Percentiles rank a stretch among this genome's conserved stretches.
phyloP scores from a whole-genome alignment of 2,113 vertebrate genomes.

The Hipposideros armiger region DNA sequence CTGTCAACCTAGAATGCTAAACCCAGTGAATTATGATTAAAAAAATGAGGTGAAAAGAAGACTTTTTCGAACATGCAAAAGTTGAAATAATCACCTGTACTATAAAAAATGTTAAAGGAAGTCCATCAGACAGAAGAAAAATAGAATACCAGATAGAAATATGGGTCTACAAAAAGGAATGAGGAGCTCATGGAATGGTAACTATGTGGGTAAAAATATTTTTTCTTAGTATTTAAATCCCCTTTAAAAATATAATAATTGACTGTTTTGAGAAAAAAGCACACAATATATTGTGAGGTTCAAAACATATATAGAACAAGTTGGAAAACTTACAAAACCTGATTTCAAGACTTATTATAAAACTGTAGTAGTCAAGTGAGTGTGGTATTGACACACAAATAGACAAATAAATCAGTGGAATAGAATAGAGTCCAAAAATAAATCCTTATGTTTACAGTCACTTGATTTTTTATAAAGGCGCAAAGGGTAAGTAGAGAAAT shows the following conservation, averaged over 20 bases:
- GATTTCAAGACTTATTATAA: slow-evolving; percentile 28
- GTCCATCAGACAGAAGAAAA: slow-evolving; percentile 34
- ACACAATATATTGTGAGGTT: background rate
- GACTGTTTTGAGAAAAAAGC: background rate
- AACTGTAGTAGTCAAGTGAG: slow-evolving; percentile 29
- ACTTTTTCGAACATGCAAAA: background rate
- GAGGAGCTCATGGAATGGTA: background rate
- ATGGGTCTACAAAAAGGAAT: background rate
- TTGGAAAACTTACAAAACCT: background rate
- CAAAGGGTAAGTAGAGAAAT: background rate
- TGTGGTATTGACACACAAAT: background rate
- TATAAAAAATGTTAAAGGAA: slow-evolving; percentile 43
- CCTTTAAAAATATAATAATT: background rate
- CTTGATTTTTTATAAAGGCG: background rate
- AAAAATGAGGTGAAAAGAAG: background rate
- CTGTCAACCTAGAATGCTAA: slow-evolving; percentile 28
- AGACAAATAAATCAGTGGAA: background rate
- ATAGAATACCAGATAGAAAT: background rate
- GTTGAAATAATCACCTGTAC: background rate
- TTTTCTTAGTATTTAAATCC: background rate
- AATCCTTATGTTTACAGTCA: slow-evolving; percentile 9
- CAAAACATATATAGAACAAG: slow-evolving; percentile 41
- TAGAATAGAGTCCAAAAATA: background rate
- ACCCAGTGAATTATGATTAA: background rate
- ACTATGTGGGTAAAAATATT: slow-evolving; percentile 36